A percentile compares a stretch with the other conserved stretches of the same genome.
Evolutionary conservation across 2,797 vertebrate species (phyloP).

Genomic region (Paramormyrops hopkinsi): DNA sequence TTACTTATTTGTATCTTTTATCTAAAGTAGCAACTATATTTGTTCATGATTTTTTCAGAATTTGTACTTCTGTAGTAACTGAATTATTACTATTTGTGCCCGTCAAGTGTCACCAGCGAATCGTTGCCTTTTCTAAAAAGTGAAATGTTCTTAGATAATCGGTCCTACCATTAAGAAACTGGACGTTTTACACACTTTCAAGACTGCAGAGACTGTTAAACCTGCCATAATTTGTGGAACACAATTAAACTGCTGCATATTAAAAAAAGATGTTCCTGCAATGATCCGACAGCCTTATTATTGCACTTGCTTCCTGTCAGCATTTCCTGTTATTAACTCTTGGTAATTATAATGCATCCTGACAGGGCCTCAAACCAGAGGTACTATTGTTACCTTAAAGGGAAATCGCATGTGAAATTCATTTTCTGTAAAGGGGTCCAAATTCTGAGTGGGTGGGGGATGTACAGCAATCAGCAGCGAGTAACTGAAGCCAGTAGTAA

Average conservation of each 20-base stretch:
- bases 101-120: neutral
- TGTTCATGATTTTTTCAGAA: neutral
- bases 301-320: neutral
- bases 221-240: neutral
- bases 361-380: neutral
- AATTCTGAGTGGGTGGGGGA: neutral
- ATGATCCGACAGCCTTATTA: neutral
- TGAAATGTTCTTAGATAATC: neutral
- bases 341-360: neutral
- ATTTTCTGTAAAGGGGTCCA: neutral
- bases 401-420: neutral
- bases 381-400: neutral
- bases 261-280: neutral
- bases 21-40: neutral
- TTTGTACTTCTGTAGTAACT: neutral
- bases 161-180: neutral
- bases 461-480: neutral
- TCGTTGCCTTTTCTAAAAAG: neutral
- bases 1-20: neutral
- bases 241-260: neutral
- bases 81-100: neutral
- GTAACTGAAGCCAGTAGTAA: neutral
- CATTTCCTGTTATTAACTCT: slow-evolving; percentile 12
- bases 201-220: neutral
- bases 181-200: neutral